Percentiles rank a stretch among this genome's conserved stretches.
Conservation (phyloP, 2,888 invertebrate species). For the Coecobrya sp. region DNA sequence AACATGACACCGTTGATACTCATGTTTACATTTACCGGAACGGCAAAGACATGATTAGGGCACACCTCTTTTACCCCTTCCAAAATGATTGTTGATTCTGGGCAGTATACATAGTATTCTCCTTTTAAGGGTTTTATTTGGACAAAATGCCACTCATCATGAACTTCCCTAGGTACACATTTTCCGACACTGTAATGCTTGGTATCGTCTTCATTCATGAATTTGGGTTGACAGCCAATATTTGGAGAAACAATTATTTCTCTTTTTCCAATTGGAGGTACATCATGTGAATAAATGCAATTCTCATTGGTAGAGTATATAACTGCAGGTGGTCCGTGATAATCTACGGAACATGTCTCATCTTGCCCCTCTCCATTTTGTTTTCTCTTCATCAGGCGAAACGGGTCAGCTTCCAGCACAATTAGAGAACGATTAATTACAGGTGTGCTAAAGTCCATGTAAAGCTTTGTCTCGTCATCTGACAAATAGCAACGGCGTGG, state of each 20-base stretch:
- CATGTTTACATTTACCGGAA: conserved; percentile 68
- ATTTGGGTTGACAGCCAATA: conserved; percentile 39
- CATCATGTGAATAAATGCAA: conserved; percentile 55
- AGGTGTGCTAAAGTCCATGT: conserved; percentile 63
- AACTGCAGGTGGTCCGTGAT: conserved; percentile 70
- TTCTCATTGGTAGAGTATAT: background rate
- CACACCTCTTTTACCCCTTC: conserved; percentile 54
- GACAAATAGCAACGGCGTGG: conserved; percentile 29
- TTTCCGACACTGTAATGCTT: conserved; percentile 28
- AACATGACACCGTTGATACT: conserved; percentile 67
- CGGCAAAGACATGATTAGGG: conserved; percentile 64
- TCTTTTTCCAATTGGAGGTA: background rate
- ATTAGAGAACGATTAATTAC: conserved; percentile 5
- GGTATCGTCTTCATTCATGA: background rate
- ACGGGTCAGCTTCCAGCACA: conserved; percentile 72
- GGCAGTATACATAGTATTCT: conserved; percentile 68
- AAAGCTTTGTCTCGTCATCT: background rate
- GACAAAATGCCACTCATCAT: conserved; percentile 58
- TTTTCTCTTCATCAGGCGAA: conserved; percentile 29
- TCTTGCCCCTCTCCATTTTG: background rate
- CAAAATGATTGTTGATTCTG: conserved; percentile 2
- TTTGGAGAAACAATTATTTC: conserved; percentile 48
- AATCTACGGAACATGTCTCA: conserved; percentile 65
- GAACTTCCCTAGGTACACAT: background rate
- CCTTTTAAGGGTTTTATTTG: conserved; percentile 73